phyloP scores from a whole-genome alignment of 2,888 invertebrate genomes.

The Arge pagana region DNA sequence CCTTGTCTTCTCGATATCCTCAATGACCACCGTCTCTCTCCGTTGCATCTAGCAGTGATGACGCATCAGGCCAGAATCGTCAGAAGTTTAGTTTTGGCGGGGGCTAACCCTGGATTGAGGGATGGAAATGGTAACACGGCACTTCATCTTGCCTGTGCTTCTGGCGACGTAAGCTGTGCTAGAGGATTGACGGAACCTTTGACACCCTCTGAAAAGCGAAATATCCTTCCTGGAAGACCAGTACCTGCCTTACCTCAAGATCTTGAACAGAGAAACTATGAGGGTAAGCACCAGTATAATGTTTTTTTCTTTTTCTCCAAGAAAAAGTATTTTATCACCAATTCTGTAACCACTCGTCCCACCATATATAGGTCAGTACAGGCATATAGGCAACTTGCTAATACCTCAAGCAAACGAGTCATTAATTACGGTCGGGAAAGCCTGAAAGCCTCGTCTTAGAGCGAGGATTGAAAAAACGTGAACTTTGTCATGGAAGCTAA shows the following conservation, averaged over 20 bases:
- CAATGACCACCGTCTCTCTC: constrained; percentile 80
- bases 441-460: too few relatives aligned
- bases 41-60: constrained; percentile 85
- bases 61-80: constrained; percentile 76
- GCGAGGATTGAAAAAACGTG: too few relatives aligned
- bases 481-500: too few relatives aligned
- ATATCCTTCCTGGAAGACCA: constrained; percentile 48
- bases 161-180: constrained; percentile 72
- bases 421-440: too few relatives aligned
- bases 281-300: constrained; percentile 67
- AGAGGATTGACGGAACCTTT: constrained; percentile 75
- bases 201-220: constrained; percentile 57
- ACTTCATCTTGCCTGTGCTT: constrained; percentile 79
- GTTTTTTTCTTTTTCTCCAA: not conserved
- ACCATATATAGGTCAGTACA: too few relatives aligned
- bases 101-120: constrained; percentile 66
- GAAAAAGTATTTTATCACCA: too few relatives aligned
- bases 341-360: too few relatives aligned
- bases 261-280: constrained; percentile 82
- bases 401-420: too few relatives aligned
- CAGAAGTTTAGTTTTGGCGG: constrained; percentile 78
- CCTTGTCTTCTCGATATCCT: constrained; percentile 76
- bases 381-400: too few relatives aligned
- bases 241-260: constrained; percentile 62
- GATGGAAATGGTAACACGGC: constrained; percentile 85